Base-by-base conservation (phyloP, 1,140 invertebrate species). In the Vanessa tameamea region DNA sequence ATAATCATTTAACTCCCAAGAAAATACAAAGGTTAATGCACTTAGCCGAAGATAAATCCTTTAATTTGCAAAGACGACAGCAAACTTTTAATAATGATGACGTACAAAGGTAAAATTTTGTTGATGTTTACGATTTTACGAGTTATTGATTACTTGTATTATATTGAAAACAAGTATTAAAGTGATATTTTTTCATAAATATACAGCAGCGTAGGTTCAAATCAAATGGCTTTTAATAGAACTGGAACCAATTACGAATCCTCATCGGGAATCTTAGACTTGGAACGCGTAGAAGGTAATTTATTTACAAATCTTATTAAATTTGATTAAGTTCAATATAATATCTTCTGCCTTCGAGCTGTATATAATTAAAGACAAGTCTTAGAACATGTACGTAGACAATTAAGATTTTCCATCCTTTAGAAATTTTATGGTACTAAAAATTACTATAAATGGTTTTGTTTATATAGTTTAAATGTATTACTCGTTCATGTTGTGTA, bases 1-100 rank as follows among this genome's bases (percentile, higher is more conserved):
- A 90, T 85, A 88, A 91, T 75, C 85, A 82, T 55, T 70, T 92
- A 61, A 92, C 90, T 31, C 90, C 89, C 15, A 91, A 88, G 73
- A 91, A 90, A 82, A 92, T 92, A 64, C 86, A 86, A 67, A 77
- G 84, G 71, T 78, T 91, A 13, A 87, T 92, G 64, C 79, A 89
- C 79, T 78, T 90, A 69, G 90, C 90, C 2, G 87, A 89, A 83
- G 90, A 89, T 64, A 88, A 81, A 72, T 89, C 87, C 6, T 90
- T 88, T 72, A 82, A 85, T 77, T 59, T 80, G 20, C 76, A 82
- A 26, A 78, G 79, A 72, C 77, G 82, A 31, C 63, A 77, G 16
- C 69, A 81, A 61, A 68, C 75, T 11, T 31, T 31, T 31, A 83
- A 76, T 20, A 84, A 85, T 66, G 82, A 87, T 26, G 87, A 85